Conservation (phyloP, 2,797 vertebrate genomes). For the Rallus crepitans region DNA sequence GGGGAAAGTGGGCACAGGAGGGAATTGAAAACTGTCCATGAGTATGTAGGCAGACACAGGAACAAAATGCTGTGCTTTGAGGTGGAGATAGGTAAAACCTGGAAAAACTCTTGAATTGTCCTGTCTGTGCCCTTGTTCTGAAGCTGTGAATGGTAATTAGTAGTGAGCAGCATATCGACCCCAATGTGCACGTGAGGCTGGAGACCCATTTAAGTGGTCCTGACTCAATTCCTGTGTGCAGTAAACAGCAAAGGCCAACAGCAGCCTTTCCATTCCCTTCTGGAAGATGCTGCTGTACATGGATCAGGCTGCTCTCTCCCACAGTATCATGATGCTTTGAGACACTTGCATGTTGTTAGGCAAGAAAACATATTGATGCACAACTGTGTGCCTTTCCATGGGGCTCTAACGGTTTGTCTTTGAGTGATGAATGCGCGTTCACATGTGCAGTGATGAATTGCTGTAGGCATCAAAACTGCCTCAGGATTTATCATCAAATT, state of each 20-base stretch:
- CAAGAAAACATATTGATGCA: background rate
- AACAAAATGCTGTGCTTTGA: background rate
- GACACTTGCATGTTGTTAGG: background rate
- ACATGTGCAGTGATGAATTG: background rate
- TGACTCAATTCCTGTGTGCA: fast-evolving
- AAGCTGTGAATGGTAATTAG: background rate
- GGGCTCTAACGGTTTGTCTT: background rate
- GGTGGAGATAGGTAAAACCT: background rate
- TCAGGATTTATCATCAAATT: background rate
- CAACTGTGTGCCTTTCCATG: background rate
- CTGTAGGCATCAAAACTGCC: background rate
- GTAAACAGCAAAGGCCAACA: background rate
- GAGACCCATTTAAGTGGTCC: background rate
- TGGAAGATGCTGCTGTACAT: background rate
- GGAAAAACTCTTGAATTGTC: background rate
- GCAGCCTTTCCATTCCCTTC: background rate
- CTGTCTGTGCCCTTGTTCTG: background rate
- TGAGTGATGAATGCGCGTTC: background rate
- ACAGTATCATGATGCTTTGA: background rate
- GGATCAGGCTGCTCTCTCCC: background rate
- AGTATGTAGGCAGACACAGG: background rate
- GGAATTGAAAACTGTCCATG: background rate
- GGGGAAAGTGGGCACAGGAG: background rate
- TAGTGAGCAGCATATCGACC: background rate
- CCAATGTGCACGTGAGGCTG: background rate